Conservation (phyloP, 2,888 invertebrate genomes). For the Caenorhabditis zanzibari region DNA sequence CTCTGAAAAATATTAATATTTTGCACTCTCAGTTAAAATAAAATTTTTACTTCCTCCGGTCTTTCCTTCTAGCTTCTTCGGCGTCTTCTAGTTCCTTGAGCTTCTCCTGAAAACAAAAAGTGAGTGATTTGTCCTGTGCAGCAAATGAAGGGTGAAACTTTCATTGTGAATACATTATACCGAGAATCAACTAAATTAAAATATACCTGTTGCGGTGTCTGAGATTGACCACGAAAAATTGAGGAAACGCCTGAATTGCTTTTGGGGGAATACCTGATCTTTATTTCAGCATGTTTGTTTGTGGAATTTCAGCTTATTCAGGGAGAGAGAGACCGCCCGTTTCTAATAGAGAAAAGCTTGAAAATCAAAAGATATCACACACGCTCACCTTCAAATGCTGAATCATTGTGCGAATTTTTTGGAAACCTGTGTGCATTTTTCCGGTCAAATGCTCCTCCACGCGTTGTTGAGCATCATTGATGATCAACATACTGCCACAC, state of each 20-base stretch:
- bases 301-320: conserved; percentile 32
- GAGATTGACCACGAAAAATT: conserved; percentile 6
- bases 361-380: background rate
- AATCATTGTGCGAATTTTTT: conserved; percentile 69
- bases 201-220: conserved; percentile 43
- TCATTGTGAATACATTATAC: too few relatives aligned
- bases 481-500: conserved; percentile 98
- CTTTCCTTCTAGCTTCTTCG: conserved; percentile 50
- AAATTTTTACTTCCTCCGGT: conserved; percentile 48
- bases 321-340: conserved; percentile 44
- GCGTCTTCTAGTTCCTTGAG: conserved; percentile 52
- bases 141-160: too few relatives aligned
- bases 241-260: conserved; percentile 33
- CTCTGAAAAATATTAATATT: conserved; percentile 1
- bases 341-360: conserved; percentile 47
- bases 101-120: conserved; percentile 47
- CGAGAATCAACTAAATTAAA: background rate
- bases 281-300: conserved; percentile 33
- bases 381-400: conserved; percentile 64
- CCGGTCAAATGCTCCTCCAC: conserved; percentile 98
- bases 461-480: conserved; percentile 97
- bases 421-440: conserved; percentile 96
- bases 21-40: too few relatives aligned
- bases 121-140: background rate
- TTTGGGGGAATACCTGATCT: conserved; percentile 34